Evolutionary conservation across 2,888 invertebrate genomes (phyloP).

Genomic region (Eupithecia exiguata): DNA sequence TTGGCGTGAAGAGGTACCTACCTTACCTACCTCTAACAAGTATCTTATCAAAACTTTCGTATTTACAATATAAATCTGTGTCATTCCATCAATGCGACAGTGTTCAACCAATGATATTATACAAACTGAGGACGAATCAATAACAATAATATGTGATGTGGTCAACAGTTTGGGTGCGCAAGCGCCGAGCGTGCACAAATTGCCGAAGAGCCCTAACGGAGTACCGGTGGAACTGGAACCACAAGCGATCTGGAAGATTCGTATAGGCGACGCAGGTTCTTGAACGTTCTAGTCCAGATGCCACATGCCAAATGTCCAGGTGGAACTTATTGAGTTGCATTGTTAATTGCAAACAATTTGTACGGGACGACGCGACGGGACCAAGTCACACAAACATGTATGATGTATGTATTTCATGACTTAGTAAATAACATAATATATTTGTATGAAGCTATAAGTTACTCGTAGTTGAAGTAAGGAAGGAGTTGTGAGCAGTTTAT

Average conservation of each 20-base stretch:
- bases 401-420: not conserved
- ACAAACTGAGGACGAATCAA: not conserved
- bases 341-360: not conserved
- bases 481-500: no score
- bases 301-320: not conserved
- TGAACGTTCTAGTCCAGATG: not conserved
- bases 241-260: not conserved
- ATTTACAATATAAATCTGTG: not conserved
- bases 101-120: no score
- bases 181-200: not conserved
- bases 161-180: not conserved
- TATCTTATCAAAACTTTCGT: not conserved
- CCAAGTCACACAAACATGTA: not conserved
- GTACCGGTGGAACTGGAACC: no score
- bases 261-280: not conserved
- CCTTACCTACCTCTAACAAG: no score
- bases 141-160: not conserved
- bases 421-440: no score
- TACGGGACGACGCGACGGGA: not conserved
- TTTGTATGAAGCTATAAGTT: not conserved
- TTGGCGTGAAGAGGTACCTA: not conserved
- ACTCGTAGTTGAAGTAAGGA: no score
- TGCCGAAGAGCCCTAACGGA: not conserved
- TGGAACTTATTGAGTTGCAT: not conserved
- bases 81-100: not conserved